Conservation (phyloP, 2,797 vertebrate genomes). For the Enteromius paludinosus region DNA sequence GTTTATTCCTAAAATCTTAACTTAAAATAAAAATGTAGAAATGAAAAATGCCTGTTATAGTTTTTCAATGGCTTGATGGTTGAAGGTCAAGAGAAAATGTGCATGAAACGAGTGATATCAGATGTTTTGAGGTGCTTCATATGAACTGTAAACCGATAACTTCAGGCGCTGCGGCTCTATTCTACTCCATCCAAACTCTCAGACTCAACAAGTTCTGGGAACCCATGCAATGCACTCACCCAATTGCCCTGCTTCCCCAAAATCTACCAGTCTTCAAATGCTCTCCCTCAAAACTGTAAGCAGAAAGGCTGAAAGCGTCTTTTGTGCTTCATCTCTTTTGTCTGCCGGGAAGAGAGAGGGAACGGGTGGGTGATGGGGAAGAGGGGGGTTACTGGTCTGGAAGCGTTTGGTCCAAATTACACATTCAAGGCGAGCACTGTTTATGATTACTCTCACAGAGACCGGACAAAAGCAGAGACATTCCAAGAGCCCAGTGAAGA, state of each 20-base stretch:
- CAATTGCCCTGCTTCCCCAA: conserved; percentile 5
- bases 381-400: conserved; percentile 35
- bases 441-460: conserved; percentile 64
- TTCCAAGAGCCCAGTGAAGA: conserved; percentile 60
- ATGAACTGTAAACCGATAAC: background rate
- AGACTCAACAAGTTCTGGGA: conserved; percentile 31
- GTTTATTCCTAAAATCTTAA: background rate
- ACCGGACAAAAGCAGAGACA: conserved; percentile 58
- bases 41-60: background rate
- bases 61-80: background rate
- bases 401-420: conserved; percentile 63
- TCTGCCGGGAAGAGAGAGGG: conserved; percentile 41
- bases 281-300: conserved; percentile 43
- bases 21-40: background rate
- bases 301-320: conserved; percentile 53
- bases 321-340: conserved; percentile 56
- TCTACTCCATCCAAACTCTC: conserved; percentile 23
- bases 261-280: conserved; percentile 47
- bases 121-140: conserved; percentile 6
- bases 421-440: conserved; percentile 62
- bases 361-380: conserved; percentile 19
- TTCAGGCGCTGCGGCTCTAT: background rate
- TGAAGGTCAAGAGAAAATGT: background rate
- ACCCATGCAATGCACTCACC: background rate
- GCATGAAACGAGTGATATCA: background rate